Conservation (phyloP, 2,888 invertebrate species). For the Amphipoea oculea region DNA sequence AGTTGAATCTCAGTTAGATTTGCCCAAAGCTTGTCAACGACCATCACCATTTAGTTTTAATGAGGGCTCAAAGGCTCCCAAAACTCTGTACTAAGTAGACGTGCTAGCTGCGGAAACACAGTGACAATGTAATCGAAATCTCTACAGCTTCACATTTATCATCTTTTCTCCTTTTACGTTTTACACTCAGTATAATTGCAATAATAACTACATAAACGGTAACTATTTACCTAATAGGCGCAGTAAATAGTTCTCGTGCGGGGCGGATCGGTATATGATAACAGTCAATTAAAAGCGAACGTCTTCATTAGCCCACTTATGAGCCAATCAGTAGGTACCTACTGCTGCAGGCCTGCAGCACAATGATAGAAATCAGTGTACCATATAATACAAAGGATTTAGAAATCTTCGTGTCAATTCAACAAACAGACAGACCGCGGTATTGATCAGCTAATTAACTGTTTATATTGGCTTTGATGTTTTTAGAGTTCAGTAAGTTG, state of each 20-base stretch:
- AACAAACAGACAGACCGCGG: conserved; percentile 50
- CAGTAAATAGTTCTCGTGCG: conserved; percentile 29
- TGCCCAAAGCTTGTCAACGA: neutral
- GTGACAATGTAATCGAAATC: neutral
- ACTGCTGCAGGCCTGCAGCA: conserved; percentile 14
- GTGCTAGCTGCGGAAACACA: neutral
- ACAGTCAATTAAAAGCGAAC: conserved; percentile 49
- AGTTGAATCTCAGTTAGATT: neutral
- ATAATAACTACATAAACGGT: conserved; percentile 24
- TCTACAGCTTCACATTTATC: neutral
- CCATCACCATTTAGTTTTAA: neutral
- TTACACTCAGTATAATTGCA: conserved; percentile 9
- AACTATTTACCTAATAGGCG: conserved; percentile 31
- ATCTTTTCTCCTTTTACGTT: neutral
- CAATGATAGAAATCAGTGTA: conserved; percentile 58
- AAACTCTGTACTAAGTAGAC: neutral
- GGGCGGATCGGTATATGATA: conserved; percentile 53
- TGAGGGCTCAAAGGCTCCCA: neutral
- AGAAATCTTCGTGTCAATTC: conserved; percentile 63
- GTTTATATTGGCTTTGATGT: conserved; percentile 44
- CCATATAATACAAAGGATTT: conserved; percentile 52
- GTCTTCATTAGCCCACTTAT: conserved; percentile 61
- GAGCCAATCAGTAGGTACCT: conserved; percentile 36
- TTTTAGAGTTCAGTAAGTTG: conserved; percentile 36
- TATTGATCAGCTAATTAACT: conserved; percentile 55